phyloP scores from a whole-genome alignment of 1,140 invertebrate species.

The Drosophila lini region DNA sequence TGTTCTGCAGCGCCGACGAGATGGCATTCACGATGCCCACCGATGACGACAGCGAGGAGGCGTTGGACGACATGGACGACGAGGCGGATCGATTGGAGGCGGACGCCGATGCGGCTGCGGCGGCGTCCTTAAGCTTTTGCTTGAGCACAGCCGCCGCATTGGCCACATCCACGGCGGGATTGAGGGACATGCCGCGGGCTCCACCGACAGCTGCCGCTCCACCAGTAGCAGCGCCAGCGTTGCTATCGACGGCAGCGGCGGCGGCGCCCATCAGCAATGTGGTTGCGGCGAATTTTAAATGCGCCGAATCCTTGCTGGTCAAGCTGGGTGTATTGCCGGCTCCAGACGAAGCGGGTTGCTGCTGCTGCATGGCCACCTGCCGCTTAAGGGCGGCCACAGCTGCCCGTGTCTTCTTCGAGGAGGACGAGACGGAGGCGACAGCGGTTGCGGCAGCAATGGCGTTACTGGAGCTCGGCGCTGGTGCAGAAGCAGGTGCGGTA shows the following conservation, averaged over 20 bases:
- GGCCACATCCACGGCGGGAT: constrained; percentile 51
- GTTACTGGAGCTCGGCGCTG: constrained; percentile 29
- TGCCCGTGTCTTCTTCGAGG: constrained; percentile 65
- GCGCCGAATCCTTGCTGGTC: constrained; percentile 65
- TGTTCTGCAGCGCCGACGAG: constrained; percentile 72
- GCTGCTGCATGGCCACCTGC: constrained; percentile 64
- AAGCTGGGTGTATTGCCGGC: constrained; percentile 24
- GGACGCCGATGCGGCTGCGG: constrained; percentile 52
- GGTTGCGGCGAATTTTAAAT: constrained; percentile 72
- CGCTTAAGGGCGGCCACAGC: constrained; percentile 66
- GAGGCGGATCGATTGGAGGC: constrained; percentile 68
- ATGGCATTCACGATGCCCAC: constrained; percentile 71
- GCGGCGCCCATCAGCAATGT: constrained; percentile 71
- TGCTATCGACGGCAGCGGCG: constrained; percentile 69
- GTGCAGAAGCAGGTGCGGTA: constrained; percentile 16
- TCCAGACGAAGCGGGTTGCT: constrained; percentile 40
- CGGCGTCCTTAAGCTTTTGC: constrained; percentile 74
- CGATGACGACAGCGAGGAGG: constrained; percentile 75
- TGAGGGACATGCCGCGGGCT: constrained; percentile 34
- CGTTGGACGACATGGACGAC: constrained; percentile 72
- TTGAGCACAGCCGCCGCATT: constrained; percentile 73
- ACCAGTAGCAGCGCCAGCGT: constrained; percentile 61
- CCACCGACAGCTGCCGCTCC: constrained; percentile 13
- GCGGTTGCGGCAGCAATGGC: constrained; percentile 10
- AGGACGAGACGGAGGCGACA: constrained; percentile 19